Percentiles rank a stretch among this genome's conserved stretches.
Evolutionary conservation across 2,888 invertebrate genomes (phyloP).

Genomic region (Lingula anatina): DNA sequence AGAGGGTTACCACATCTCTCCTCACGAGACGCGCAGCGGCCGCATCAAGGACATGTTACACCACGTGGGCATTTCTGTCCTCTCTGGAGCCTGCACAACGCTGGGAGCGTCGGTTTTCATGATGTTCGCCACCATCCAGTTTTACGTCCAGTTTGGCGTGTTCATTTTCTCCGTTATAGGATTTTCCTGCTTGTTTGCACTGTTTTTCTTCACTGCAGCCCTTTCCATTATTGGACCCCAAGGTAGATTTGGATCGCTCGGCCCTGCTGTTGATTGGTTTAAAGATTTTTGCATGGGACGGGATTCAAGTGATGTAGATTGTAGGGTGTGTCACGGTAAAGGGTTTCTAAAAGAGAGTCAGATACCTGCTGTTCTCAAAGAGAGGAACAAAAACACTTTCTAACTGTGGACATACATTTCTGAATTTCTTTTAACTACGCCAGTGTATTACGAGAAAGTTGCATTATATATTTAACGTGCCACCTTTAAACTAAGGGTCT

Average conservation of each 20-base stretch:
- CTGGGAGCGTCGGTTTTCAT: conserved; percentile 41
- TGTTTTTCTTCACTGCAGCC: conserved; percentile 25
- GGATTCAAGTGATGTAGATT: too few species aligned
- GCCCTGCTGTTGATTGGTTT: too few species aligned
- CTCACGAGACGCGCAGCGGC: conserved; percentile 20
- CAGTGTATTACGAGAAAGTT: too few species aligned
- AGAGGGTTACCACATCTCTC: conserved; percentile 36
- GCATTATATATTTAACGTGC: too few species aligned
- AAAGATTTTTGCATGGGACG: too few species aligned
- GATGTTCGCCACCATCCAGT: conserved; percentile 37
- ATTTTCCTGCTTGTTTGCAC: conserved; percentile 33
- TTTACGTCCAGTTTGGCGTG: conserved; percentile 40
- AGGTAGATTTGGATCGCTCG: conserved; percentile 19
- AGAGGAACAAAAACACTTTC: too few species aligned
- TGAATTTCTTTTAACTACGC: too few species aligned
- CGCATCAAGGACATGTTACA: conserved; percentile 34
- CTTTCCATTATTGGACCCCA: conserved; percentile 28
- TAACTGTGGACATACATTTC: too few species aligned
- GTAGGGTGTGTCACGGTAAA: too few species aligned
- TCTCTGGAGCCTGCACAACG: conserved; percentile 32
- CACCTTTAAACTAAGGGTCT: too few species aligned
- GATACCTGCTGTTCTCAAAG: too few species aligned
- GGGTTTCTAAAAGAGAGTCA: too few species aligned
- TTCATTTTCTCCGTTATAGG: conserved; percentile 39
- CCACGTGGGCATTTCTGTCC: conserved; percentile 31